A percentile compares a stretch with the other conserved stretches of the same genome.
These are phyloP conservation scores for Acrocephalus arundinaceus DNA, from an alignment of 2,113 vertebrate species.

Conservation along the genomic window DNA sequence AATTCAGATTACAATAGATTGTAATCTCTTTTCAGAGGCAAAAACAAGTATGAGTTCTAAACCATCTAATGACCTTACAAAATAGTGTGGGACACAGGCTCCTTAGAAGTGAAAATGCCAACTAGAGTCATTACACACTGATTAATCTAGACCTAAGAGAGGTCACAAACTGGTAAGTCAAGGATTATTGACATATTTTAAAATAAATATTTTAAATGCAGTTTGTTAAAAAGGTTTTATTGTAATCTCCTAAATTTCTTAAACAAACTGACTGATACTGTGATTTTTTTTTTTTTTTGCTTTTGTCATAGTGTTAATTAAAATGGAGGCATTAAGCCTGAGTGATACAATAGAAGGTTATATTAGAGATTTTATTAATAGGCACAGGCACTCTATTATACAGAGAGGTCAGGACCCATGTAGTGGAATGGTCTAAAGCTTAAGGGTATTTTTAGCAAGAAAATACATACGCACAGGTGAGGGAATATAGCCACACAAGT, in stretches of 20 bases:
- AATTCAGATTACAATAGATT: neutral
- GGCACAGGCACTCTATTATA: neutral
- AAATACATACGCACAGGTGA: neutral
- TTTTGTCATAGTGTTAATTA: neutral
- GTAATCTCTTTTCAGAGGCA: constrained; percentile 6
- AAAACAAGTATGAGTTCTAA: neutral
- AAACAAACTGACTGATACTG: neutral
- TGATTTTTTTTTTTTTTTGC: neutral
- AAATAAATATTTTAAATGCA: neutral
- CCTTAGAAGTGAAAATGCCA: neutral
- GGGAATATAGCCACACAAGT: neutral
- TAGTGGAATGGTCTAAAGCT: neutral
- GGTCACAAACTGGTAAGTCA: neutral
- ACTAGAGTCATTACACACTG: neutral
- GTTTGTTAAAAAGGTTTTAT: neutral
- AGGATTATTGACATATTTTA: neutral
- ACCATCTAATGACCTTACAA: neutral
- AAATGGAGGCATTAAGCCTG: neutral
- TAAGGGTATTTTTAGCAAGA: neutral
- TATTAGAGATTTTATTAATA: neutral
- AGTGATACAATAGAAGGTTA: neutral
- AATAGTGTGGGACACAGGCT: neutral
- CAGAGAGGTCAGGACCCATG: neutral
- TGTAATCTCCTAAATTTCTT: neutral
- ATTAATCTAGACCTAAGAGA: neutral